Percentiles rank a stretch among this genome's conserved stretches.
phyloP scores from a whole-genome alignment of 1,140 invertebrate genomes.

The Acyrthosiphon pisum region DNA sequence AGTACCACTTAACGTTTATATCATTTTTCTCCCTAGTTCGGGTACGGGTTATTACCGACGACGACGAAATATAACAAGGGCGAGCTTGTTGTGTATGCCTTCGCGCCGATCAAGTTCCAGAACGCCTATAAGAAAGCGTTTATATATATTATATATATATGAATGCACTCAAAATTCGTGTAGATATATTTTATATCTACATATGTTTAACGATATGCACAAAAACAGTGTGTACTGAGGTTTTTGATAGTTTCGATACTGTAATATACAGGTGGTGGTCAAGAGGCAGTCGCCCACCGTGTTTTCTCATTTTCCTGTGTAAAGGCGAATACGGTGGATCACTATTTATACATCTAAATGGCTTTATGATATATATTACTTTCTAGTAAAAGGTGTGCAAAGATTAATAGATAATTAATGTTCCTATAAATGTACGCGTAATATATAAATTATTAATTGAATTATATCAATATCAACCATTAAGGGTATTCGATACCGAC shows the following conservation, averaged over 20 bases:
- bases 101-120: not conserved
- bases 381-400: not conserved
- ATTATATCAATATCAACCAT: too few species aligned
- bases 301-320: too few species aligned
- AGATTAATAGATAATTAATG: not conserved
- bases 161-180: not conserved
- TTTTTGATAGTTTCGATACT: not conserved
- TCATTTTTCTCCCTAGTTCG: not conserved
- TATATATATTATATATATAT: not conserved
- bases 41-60: not conserved
- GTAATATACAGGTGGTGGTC: too few species aligned
- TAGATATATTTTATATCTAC: not conserved
- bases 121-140: not conserved
- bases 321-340: too few species aligned
- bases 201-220: not conserved
- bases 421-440: not conserved
- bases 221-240: not conserved
- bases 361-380: not conserved
- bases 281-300: too few species aligned
- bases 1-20: slow-evolving; percentile 45
- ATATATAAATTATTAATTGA: not conserved
- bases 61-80: not conserved
- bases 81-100: not conserved
- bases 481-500: too few species aligned
- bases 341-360: too few species aligned